These are phyloP conservation scores for Paralinhomoeus sp. DNA, from an alignment of 2,888 invertebrate genomes.

Conservation along the genomic window DNA sequence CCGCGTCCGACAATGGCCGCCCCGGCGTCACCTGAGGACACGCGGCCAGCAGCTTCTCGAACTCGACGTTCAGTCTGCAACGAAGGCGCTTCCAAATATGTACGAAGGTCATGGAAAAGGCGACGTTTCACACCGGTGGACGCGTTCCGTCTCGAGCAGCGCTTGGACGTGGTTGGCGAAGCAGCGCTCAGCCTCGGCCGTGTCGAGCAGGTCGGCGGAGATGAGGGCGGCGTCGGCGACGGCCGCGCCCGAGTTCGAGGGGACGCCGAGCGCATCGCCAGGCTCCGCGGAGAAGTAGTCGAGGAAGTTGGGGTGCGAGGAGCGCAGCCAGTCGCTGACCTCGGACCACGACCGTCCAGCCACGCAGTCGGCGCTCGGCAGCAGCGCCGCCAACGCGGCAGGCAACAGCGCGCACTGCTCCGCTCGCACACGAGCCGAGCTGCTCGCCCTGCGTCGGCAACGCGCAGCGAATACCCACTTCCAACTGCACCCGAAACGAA, in stretches of 20 bases:
- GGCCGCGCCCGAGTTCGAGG: not conserved
- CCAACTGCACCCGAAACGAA: not conserved
- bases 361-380: slow-evolving; percentile 38
- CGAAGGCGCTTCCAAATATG: too few relatives aligned
- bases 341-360: slow-evolving; percentile 52
- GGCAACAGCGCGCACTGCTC: slow-evolving; percentile 56
- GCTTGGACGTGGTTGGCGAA: slow-evolving; percentile 73
- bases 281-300: slow-evolving; percentile 40
- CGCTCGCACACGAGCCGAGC: too few relatives aligned
- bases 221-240: slow-evolving; percentile 30
- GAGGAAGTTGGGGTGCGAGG: slow-evolving; percentile 67
- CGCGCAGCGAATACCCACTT: too few relatives aligned
- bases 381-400: slow-evolving; percentile 48
- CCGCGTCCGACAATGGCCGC: slow-evolving; percentile 65
- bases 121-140: too few relatives aligned
- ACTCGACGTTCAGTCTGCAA: slow-evolving; percentile 67
- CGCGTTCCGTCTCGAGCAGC: slow-evolving; percentile 41
- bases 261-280: not conserved
- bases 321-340: slow-evolving; percentile 55
- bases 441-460: too few relatives aligned
- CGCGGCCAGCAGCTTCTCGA: slow-evolving; percentile 70
- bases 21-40: slow-evolving; percentile 84
- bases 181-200: slow-evolving; percentile 68
- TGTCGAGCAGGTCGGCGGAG: slow-evolving; percentile 70
- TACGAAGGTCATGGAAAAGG: too few relatives aligned